phyloP scores from a whole-genome alignment of 2,797 vertebrate genomes.

The Aselliscus stoliczkanus region DNA sequence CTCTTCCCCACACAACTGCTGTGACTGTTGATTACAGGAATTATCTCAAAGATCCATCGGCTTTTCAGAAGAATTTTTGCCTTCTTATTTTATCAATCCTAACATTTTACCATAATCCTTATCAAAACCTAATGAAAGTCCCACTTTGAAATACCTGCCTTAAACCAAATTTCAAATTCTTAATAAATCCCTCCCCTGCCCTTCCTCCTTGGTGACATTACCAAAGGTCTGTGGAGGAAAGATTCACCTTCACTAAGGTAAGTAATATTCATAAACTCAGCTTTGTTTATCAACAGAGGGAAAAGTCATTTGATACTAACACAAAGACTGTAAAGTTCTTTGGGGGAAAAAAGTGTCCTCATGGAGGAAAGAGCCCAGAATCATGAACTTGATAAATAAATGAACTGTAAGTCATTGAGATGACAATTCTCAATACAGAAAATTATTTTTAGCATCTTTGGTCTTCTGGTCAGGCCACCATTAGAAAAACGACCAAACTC shows the following conservation, averaged over 20 bases:
- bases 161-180: not conserved
- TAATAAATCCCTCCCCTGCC: not conserved
- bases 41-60: not conserved
- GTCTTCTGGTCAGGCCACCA: not conserved
- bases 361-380: not conserved
- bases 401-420: not conserved
- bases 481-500: not conserved
- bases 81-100: not conserved
- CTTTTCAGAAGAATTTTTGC: not conserved
- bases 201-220: not conserved
- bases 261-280: not conserved
- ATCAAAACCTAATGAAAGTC: not conserved
- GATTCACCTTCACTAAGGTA: not conserved
- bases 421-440: not conserved
- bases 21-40: not conserved
- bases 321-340: not conserved
- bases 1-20: not conserved
- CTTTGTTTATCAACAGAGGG: not conserved
- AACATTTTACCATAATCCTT: not conserved
- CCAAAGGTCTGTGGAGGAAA: not conserved
- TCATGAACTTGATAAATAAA: not conserved
- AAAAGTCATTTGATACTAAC: not conserved
- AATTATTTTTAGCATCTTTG: not conserved
- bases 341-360: not conserved
- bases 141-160: not conserved